These are phyloP conservation scores for Odontophorus gujanensis DNA, from an alignment of 2,113 vertebrate species.

Conservation along the genomic window DNA sequence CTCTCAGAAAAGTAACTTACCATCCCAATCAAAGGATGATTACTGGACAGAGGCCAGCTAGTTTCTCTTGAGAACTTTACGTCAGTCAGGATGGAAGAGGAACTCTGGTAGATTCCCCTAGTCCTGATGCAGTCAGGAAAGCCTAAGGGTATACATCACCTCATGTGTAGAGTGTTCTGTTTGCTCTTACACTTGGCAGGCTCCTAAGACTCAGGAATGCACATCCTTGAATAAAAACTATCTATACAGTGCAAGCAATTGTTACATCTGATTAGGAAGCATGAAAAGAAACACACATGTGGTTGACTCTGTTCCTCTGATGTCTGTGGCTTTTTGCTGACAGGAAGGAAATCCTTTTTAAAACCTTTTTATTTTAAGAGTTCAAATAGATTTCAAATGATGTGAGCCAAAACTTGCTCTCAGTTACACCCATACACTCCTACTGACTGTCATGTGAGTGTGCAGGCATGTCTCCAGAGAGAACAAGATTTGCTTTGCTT, in stretches of 20 bases:
- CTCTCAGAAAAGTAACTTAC: slow-evolving; percentile 10
- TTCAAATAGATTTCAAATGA: slow-evolving; percentile 55
- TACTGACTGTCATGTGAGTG: not conserved
- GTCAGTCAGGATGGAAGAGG: not conserved
- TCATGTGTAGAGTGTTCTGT: slow-evolving; percentile 45
- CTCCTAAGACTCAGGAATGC: slow-evolving; percentile 50
- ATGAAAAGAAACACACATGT: slow-evolving; percentile 64
- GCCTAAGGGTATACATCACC: slow-evolving; percentile 40
- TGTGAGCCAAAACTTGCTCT: slow-evolving; percentile 42
- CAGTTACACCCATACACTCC: not conserved
- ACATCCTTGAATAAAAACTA: slow-evolving; percentile 56
- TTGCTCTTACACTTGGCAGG: slow-evolving; percentile 67
- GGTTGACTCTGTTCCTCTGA: slow-evolving; percentile 57
- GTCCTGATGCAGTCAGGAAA: slow-evolving; percentile 38
- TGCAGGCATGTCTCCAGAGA: not conserved
- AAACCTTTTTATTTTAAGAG: slow-evolving; percentile 35
- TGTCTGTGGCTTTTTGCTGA: slow-evolving; percentile 67
- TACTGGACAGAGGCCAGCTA: slow-evolving; percentile 18
- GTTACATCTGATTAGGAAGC: slow-evolving; percentile 71
- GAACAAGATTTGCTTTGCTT: not conserved
- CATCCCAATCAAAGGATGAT: slow-evolving; percentile 3
- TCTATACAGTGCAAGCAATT: slow-evolving; percentile 56
- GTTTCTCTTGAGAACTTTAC: slow-evolving; percentile 48
- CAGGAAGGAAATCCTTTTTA: slow-evolving; percentile 69
- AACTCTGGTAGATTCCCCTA: not conserved